These are phyloP conservation scores for Mythimna vitellina DNA, from an alignment of 2,888 invertebrate species.

Conservation along the genomic window DNA sequence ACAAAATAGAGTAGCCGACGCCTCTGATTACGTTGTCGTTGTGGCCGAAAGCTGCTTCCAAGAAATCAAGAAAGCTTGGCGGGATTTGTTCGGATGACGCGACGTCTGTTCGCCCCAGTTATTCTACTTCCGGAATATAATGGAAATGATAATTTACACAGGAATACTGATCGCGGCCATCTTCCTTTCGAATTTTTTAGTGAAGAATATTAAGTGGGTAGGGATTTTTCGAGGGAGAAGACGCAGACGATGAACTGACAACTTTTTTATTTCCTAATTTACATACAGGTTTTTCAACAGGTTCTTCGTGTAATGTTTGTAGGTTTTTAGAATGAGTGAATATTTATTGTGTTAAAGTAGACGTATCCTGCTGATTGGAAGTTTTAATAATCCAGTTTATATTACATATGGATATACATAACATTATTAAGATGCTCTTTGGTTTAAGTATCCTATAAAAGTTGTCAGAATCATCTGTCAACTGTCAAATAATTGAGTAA, in stretches of 20 bases:
- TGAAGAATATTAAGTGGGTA: slow-evolving; percentile 29
- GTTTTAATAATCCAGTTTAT: slow-evolving; percentile 1
- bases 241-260: not conserved
- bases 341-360: slow-evolving; percentile 12
- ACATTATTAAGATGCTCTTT: not conserved
- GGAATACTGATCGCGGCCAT: not conserved
- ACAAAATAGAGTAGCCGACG: slow-evolving; percentile 87
- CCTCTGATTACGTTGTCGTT: slow-evolving; percentile 87
- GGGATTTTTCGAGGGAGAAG: slow-evolving; percentile 22
- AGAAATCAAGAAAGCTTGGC: slow-evolving; percentile 84
- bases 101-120: not conserved
- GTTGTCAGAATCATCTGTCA: not conserved
- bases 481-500: too few relatives aligned
- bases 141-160: slow-evolving; percentile 37
- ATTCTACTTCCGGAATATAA: slow-evolving; percentile 27
- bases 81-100: slow-evolving; percentile 79
- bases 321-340: slow-evolving; percentile 1
- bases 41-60: slow-evolving; percentile 89
- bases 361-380: slow-evolving; percentile 11
- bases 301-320: not conserved
- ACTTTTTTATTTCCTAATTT: not conserved
- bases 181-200: slow-evolving; percentile 13
- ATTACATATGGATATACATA: not conserved
- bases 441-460: not conserved
- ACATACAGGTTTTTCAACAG: not conserved